Percentiles rank a stretch among this genome's conserved stretches.
Conservation (phyloP, 2,113 vertebrate genomes). For the Sapayoa aenigma region DNA sequence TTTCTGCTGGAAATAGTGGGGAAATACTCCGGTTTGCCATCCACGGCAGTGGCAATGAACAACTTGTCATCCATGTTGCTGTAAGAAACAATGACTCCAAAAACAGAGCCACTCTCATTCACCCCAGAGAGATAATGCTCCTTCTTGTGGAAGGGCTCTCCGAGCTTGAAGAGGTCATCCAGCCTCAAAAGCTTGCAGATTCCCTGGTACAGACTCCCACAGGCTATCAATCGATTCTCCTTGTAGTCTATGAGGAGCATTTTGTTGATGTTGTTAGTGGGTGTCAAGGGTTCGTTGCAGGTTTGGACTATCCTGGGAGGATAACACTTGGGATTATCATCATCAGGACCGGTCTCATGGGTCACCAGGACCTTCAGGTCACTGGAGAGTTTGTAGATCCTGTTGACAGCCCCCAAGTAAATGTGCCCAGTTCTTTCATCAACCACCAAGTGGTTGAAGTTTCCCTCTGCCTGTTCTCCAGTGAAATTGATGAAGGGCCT, state of each 20-base stretch:
- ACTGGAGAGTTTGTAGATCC: conserved; percentile 95
- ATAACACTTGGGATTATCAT: conserved; percentile 98
- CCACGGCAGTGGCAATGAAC: conserved; percentile 95
- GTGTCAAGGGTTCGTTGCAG: conserved; percentile 87
- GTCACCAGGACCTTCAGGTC: conserved; percentile 87
- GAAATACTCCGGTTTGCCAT: conserved; percentile 97
- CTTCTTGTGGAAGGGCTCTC: conserved; percentile 97
- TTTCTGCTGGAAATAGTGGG: conserved; percentile 97
- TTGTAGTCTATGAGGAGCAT: conserved; percentile 98
- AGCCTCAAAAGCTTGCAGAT: conserved; percentile 95
- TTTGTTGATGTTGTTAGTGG: conserved; percentile 97
- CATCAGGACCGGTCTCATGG: conserved; percentile 93
- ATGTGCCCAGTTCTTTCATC: conserved; percentile 93
- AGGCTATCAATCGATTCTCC: conserved; percentile 93
- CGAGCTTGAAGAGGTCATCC: conserved; percentile 97
- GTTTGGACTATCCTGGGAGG: conserved; percentile 96
- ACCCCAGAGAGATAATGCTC: conserved; percentile 98
- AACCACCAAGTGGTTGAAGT: conserved; percentile 95
- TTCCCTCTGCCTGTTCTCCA: conserved; percentile 83
- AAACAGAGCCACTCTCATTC: conserved; percentile 95
- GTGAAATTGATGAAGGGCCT: conserved; percentile 84
- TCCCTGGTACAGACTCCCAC: conserved; percentile 95
- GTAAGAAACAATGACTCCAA: conserved; percentile 96
- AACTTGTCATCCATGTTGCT: conserved; percentile 91
- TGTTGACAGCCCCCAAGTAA: conserved; percentile 93